Evolutionary conservation across 2,113 vertebrate species (phyloP).

Genomic region (Epinephelus lanceolatus): DNA sequence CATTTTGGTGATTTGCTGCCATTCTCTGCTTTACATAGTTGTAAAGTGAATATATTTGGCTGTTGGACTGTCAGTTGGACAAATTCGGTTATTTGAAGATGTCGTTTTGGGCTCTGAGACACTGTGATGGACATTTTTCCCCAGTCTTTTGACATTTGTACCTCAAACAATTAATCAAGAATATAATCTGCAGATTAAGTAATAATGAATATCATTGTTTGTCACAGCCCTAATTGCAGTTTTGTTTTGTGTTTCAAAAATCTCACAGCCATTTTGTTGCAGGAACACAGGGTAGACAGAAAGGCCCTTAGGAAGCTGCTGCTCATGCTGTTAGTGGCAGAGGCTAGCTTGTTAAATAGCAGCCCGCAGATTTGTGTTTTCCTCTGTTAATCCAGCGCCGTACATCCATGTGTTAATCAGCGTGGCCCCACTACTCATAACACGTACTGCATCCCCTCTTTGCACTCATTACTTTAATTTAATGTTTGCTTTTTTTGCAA

Average conservation of each 20-base stretch:
- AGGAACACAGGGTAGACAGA: neutral
- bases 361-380: neutral
- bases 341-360: neutral
- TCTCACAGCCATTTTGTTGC: neutral
- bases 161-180: no score
- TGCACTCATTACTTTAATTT: neutral
- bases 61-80: neutral
- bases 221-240: neutral
- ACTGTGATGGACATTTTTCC: neutral
- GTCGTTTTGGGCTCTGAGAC: neutral
- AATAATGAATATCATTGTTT: neutral
- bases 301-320: neutral
- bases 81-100: neutral
- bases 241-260: neutral
- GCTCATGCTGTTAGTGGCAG: neutral
- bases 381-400: no score
- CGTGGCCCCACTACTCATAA: no score
- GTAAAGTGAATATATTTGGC: neutral
- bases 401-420: neutral
- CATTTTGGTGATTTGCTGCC: neutral
- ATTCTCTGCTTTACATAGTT: neutral
- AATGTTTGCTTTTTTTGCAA: neutral
- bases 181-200: neutral
- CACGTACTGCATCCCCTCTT: neutral
- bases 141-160: neutral